Base-by-base conservation (phyloP, 2,888 invertebrate species). In the Dyspetes luteomarginatus region DNA sequence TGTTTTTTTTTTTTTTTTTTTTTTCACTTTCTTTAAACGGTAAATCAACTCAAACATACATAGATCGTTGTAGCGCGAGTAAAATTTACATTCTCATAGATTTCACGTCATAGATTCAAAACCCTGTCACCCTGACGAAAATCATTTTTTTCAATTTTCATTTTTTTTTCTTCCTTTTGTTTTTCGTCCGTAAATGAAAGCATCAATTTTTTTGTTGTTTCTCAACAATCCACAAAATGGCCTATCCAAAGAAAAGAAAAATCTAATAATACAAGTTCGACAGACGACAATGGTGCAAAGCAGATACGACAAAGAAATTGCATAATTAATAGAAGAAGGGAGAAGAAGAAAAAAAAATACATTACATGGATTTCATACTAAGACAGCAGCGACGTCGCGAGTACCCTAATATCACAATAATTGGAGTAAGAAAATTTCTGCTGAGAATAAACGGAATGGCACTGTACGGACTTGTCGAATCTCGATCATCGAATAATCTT, bases 331-430 rank as follows among this genome's bases (percentile, higher is more conserved):
- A 78, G 82, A 82, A 84, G 71, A 85, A 64, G 82, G 75, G 65
- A 78, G 82, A 82, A 84, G 71, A 85, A 64, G 82, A 76, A 68
- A 64, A 69, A 80, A 68, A 73, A 82, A 85, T 78, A 81, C 78
- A 80, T 58, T 82, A 83, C 82, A 83, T 71, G 68, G 72, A 77
- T 83, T 82, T 83, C 74, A 82, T 72, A 81, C 62, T 81, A 82
- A n/a, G 48, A 75, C 69, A 69, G 86, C 83, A 86, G 86, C 86
- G 83, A 86, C 83, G 85, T 85, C 86, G 84, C 86, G 83, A 85
- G 86, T 90, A 90, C 89, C 89, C 90, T 90, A 90, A 88, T 90
- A 90, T 90, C 90, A 90, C 90, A 90, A 90, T 88, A 84, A 89
- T 84, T 84, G 85, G 85, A 86, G 86, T 88, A 86, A 86, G 85